A percentile compares a stretch with the other conserved stretches of the same genome.
Conservation (phyloP, 2,888 invertebrate genomes). For the Chrysolina oricalcia region DNA sequence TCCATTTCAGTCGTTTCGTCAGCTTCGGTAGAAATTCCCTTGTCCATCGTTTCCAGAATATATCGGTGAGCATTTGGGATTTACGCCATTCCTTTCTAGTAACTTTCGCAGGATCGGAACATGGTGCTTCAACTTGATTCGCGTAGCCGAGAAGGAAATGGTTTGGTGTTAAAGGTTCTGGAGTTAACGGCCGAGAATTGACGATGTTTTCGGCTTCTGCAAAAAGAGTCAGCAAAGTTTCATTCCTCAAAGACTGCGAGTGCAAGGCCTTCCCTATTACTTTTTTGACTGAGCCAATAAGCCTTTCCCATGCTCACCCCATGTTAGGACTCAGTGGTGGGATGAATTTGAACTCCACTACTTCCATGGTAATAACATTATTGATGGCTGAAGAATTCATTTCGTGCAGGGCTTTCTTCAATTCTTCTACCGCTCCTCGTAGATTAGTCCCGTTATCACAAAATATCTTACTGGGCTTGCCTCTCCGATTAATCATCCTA, state of each 20-base stretch:
- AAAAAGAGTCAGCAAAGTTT: neutral
- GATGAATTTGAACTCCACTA: neutral
- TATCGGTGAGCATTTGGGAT: conserved; percentile 23
- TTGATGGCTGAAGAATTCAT: too few relatives aligned
- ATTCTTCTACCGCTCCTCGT: too few relatives aligned
- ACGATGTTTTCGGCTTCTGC: too few relatives aligned
- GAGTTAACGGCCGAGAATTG: too few relatives aligned
- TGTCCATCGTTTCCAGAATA: conserved; percentile 51
- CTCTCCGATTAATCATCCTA: too few relatives aligned
- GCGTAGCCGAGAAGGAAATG: neutral
- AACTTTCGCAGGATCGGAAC: neutral
- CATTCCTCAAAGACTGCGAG: neutral
- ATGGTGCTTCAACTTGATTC: neutral
- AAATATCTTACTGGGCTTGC: too few relatives aligned
- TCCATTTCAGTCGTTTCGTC: neutral
- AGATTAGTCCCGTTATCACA: too few relatives aligned
- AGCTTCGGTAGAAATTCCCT: conserved; percentile 44
- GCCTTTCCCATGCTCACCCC: too few relatives aligned
- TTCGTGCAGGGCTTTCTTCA: too few relatives aligned
- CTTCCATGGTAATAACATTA: neutral
- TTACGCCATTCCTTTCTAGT: conserved; percentile 17
- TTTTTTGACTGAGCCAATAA: neutral
- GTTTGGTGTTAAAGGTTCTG: conserved; percentile 25
- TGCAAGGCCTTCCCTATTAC: neutral
- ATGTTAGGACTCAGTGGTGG: neutral